A percentile compares a stretch with the other conserved stretches of the same genome.
Evolutionary conservation across 1,140 invertebrate genomes (phyloP).

Genomic region (Ceratina australensis): DNA sequence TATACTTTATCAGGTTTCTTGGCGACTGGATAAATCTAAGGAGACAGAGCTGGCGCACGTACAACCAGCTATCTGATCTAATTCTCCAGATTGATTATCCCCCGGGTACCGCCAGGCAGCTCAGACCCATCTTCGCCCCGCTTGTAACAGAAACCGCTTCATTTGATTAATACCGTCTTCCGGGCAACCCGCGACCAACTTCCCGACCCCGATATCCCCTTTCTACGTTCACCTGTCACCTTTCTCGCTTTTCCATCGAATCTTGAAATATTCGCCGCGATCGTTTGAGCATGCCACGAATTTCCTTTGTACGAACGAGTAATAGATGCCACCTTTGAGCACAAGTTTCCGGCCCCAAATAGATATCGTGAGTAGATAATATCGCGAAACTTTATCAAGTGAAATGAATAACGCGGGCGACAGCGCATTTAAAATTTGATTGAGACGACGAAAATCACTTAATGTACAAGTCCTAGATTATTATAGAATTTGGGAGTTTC

Average conservation of each 20-base stretch:
- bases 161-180: conserved; percentile 54
- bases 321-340: not conserved
- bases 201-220: conserved; percentile 21
- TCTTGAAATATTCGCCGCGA: conserved; percentile 36
- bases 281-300: not conserved
- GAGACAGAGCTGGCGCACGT: conserved; percentile 51
- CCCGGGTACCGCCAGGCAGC: conserved; percentile 28
- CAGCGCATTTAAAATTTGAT: not conserved
- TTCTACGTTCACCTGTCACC: conserved; percentile 23
- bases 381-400: not conserved
- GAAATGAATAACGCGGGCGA: not conserved
- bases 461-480: not conserved
- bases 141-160: conserved; percentile 55
- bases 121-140: conserved; percentile 43
- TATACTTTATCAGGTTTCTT: conserved; percentile 37
- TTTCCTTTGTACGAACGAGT: conserved; percentile 10
- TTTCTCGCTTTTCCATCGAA: conserved; percentile 12
- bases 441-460: not conserved
- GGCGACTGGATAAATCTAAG: conserved; percentile 47
- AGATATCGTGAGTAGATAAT: not conserved
- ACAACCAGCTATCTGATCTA: conserved; percentile 52
- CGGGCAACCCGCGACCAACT: conserved; percentile 29
- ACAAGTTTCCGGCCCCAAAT: not conserved
- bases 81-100: conserved; percentile 54
- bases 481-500: not conserved